Base-by-base conservation (phyloP, 2,888 invertebrate species). In the Neoaliturus tenellus region DNA sequence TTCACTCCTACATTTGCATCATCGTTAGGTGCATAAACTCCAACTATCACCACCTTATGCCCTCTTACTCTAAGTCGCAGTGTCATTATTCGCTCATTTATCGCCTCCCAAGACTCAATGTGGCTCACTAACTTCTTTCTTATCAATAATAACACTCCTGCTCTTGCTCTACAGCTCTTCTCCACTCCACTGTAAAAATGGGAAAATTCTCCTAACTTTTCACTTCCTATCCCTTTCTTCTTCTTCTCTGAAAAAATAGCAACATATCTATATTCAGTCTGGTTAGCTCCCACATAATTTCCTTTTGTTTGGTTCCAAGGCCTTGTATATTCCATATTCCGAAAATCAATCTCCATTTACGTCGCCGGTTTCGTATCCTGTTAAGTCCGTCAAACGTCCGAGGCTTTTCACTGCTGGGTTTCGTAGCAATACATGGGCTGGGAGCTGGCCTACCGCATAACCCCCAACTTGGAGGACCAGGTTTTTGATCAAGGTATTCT, bases 311-410 rank as follows among this genome's bases (percentile, higher is more conserved):
- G 6, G n/a, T 23, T 23, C 55, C 23, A 55, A 55, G 6, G 17
- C 55, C 55, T 23, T 55, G 55, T 17, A 55, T 23, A 55, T 55
- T 55, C 55, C 55, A 55, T 55, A 55, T 55, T 20, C 55, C 55
- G n/a, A 55, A 20, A 55, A 12, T 5, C 55, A 55, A 10, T 20
- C 5, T 55, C n/a, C 55, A 20, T 55, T 55, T 55, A 20, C 55
- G 55, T 55, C 23, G 55, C 55, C n/a, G 17, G 55, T 55, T 17
- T 55, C 55, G n/a, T 55, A 20, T 55, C 17, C 23, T n/a, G n/a
- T 55, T 55, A 55, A 23, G 23, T 20, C 23, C 8, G 5, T 17
- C 55, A 39, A 17, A 55, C n/a, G n/a, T 23, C 55, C 55, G 55
- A 55, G 55, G 55, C 55, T 23, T n/a, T 17, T 55, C 23, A 23